Evolutionary conservation across 1,140 invertebrate species (phyloP), one percentile per base, ranked within the genome.

Genomic region (Drosophila kohkoa): DNA sequence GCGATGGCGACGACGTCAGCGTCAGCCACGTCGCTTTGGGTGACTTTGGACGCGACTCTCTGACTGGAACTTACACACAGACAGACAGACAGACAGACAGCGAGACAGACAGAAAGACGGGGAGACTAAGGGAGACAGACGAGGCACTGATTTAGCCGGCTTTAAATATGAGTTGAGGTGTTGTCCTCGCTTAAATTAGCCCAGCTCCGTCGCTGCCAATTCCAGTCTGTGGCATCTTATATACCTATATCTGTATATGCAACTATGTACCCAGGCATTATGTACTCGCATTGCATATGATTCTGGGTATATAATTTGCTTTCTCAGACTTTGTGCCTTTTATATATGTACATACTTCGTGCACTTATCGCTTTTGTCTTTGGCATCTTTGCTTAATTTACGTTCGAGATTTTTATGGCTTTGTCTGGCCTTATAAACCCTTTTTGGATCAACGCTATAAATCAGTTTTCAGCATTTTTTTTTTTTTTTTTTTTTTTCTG

Each of bases 111-210:
- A 68, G 28, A 70, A n/a, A 20, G 30, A 48, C 1, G 16, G 49
- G 63, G 51, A 64, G 55, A 65, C 74, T 25, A 25, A 64, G 20
- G 65, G 54, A 79, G 46, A 64, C 51, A 75, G 13, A 41, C 15
- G 15, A 25, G 57, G 62, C 65, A 58, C 78, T 90, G 87, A 90
- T 90, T 91, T 90, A 91, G 87, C 82, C 77, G 83, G 75, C 77
- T 87, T 90, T 90, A 88, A 83, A 91, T 91, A 81, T 90, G 89
- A 91, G 88, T 83, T 90, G 88, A 90, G 87, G 87, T 90, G 87
- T 90, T 88, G 87, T 90, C 87, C 87, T 90, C 87, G 88, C 87
- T 90, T 90, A 90, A 90, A 90, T 90, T 90, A 90, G 87, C 88
- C 79, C 67, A 65, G 76, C 69, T 86, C 64, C 63, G 74, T 75